Conservation (phyloP, 2,113 vertebrate species). For the Gymnarchus niloticus region DNA sequence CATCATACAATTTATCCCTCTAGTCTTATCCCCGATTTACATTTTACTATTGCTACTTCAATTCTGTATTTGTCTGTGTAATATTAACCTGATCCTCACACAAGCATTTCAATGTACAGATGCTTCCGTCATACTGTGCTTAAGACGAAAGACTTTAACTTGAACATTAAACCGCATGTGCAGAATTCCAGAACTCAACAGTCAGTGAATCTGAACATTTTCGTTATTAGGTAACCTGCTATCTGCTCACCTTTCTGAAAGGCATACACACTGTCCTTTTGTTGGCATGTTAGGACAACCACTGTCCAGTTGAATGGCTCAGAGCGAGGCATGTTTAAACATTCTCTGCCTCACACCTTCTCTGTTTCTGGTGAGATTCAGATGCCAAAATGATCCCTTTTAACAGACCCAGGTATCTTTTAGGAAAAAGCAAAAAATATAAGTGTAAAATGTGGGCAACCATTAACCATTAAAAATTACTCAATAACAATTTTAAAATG, state of each 20-base stretch:
- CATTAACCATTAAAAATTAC: no score
- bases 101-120: no score
- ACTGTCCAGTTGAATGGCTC: constrained; percentile 64
- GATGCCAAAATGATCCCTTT: background rate
- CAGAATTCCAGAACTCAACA: background rate
- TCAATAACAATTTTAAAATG: background rate
- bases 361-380: background rate
- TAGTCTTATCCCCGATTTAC: no score
- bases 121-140: no score
- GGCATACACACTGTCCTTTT: constrained; percentile 70
- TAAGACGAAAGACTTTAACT: background rate
- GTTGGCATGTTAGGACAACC: constrained; percentile 76
- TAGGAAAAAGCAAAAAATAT: background rate
- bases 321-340: background rate
- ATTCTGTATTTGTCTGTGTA: no score
- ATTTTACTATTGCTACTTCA: no score
- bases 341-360: background rate
- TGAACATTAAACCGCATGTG: background rate
- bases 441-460: background rate
- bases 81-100: no score
- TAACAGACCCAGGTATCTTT: no score
- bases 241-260: constrained; percentile 73
- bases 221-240: background rate
- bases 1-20: no score
- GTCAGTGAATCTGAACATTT: background rate